These are phyloP conservation scores for Hetaerina titia DNA, from an alignment of 2,888 invertebrate species.

Conservation along the genomic window DNA sequence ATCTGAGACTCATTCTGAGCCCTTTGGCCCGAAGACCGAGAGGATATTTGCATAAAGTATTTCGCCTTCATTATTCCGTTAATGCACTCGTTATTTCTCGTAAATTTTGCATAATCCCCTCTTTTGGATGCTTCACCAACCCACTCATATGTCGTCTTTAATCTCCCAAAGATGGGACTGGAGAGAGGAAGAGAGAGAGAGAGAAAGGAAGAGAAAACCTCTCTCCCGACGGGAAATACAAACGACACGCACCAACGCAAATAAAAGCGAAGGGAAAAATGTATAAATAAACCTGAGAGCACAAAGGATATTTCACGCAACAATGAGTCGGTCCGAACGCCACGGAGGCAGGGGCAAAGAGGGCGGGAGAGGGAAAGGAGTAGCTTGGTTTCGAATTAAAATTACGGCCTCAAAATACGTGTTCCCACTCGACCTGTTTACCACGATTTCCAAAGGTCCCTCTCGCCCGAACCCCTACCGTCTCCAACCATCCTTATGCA, in stretches of 20 bases:
- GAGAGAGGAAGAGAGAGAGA: background rate
- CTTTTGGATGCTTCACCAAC: background rate
- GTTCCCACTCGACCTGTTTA: background rate
- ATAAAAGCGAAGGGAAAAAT: background rate
- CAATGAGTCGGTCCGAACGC: background rate
- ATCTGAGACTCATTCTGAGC: background rate
- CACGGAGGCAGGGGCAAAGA: background rate
- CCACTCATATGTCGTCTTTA: background rate
- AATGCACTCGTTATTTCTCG: background rate
- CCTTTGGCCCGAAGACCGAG: background rate
- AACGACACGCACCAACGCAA: background rate
- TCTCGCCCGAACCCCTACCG: background rate
- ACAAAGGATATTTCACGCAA: conserved; percentile 15
- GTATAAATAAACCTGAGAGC: background rate
- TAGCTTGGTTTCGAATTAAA: background rate
- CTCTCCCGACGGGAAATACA: background rate
- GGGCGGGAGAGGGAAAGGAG: background rate
- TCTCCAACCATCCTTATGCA: background rate
- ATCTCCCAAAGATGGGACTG: background rate
- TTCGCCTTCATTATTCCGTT: background rate
- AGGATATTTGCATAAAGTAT: background rate
- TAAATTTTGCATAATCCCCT: conserved; percentile 8
- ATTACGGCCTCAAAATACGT: background rate
- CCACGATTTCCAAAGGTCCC: conserved; percentile 16
- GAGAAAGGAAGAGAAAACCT: background rate